Evolutionary conservation across 2,113 vertebrate genomes (phyloP).

Genomic region (Aplodontia rufa): DNA sequence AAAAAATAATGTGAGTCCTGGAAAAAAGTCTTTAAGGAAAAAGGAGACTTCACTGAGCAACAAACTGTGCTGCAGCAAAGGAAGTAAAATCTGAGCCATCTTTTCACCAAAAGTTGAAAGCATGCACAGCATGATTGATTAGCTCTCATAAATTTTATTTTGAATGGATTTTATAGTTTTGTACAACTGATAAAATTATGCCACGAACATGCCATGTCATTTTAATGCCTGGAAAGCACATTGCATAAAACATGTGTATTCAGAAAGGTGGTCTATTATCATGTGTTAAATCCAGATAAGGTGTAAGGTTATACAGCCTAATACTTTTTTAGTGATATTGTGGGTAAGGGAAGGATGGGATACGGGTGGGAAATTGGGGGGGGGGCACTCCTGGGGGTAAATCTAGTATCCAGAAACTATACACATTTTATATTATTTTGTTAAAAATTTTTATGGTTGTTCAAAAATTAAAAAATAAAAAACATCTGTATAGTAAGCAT

Average conservation of each 20-base stretch:
- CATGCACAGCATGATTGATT: conserved; percentile 78
- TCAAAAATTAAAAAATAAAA: too few species aligned
- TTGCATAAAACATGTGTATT: conserved; percentile 75
- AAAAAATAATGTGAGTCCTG: conserved; percentile 86
- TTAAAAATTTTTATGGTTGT: too few species aligned
- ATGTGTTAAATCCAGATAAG: too few species aligned
- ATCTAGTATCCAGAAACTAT: too few species aligned
- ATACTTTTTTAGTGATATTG: too few species aligned
- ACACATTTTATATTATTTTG: too few species aligned
- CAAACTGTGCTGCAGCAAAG: conserved; percentile 87
- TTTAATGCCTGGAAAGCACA: conserved; percentile 80
- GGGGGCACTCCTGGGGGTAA: too few species aligned
- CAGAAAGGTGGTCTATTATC: too few species aligned
- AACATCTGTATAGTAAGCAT: conserved; percentile 69
- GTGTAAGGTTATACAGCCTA: too few species aligned
- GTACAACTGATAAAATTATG: conserved; percentile 81
- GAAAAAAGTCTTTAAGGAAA: conserved; percentile 86
- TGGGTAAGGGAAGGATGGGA: too few species aligned
- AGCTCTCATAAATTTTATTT: conserved; percentile 80
- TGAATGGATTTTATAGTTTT: conserved; percentile 85
- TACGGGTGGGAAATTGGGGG: too few species aligned
- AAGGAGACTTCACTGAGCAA: conserved; percentile 83
- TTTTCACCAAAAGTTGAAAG: conserved; percentile 67
- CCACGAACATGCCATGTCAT: conserved; percentile 74
- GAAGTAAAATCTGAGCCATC: conserved; percentile 84